Percentiles rank a stretch among this genome's conserved stretches.
Evolutionary conservation across 1,140 invertebrate species (phyloP).

Genomic region (Hylaeus volcanicus): DNA sequence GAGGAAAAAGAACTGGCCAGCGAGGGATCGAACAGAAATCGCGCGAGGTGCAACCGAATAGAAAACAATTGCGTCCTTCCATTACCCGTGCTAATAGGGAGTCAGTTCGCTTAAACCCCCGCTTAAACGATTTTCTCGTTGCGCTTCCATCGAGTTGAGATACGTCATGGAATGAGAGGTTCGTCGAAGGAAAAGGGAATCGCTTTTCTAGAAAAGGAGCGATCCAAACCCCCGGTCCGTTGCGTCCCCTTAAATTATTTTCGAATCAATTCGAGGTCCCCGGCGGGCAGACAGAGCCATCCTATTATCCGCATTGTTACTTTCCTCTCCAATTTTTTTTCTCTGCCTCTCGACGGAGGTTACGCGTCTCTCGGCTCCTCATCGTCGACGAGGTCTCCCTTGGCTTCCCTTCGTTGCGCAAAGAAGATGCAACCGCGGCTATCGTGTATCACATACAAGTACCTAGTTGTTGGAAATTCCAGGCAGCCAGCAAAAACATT

Average conservation of each 20-base stretch:
- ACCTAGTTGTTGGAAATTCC: too few species aligned
- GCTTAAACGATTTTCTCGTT: slow-evolving; percentile 54
- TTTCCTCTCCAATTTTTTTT: slow-evolving; percentile 23
- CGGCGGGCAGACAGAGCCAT: slow-evolving; percentile 28
- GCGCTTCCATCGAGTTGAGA: background rate
- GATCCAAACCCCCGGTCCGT: background rate
- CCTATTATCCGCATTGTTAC: slow-evolving; percentile 57
- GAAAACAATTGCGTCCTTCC: slow-evolving; percentile 51
- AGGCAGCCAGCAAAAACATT: too few species aligned
- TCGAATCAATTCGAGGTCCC: slow-evolving; percentile 49
- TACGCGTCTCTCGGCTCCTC: background rate
- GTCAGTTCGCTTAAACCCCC: slow-evolving; percentile 40
- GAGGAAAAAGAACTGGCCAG: slow-evolving; percentile 13
- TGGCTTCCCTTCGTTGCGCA: background rate
- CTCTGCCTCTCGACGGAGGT: background rate
- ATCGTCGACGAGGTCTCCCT: background rate
- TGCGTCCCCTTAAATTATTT: slow-evolving; percentile 54
- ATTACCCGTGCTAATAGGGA: slow-evolving; percentile 52
- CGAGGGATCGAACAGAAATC: background rate
- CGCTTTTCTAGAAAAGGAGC: background rate
- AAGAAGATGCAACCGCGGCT: background rate
- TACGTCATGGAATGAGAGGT: background rate
- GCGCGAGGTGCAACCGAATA: slow-evolving; percentile 35
- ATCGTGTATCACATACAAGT: too few species aligned
- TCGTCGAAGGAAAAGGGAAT: background rate